Percentiles rank a stretch among this genome's conserved stretches.
Conservation (phyloP, 2,888 invertebrate genomes). For the Xestobium rufovillosum region DNA sequence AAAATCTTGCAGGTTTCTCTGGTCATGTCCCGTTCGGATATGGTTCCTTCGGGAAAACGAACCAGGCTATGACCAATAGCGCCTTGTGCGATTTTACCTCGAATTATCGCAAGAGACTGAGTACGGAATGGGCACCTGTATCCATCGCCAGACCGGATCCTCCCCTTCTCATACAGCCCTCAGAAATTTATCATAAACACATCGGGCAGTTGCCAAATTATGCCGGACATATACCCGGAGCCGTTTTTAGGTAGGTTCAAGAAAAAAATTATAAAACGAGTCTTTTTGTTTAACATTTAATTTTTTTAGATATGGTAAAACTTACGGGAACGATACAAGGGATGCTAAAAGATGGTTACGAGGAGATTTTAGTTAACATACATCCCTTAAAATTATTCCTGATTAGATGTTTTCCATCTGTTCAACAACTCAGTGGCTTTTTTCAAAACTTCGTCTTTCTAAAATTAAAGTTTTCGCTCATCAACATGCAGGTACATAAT, state of each 20-base stretch:
- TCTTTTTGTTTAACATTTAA: conserved; percentile 11
- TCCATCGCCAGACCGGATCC: conserved; percentile 48
- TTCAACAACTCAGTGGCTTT: conserved; percentile 7
- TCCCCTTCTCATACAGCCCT: conserved; percentile 44
- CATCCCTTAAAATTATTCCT: conserved; percentile 25
- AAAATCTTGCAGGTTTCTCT: conserved; percentile 48
- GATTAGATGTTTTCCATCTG: not conserved
- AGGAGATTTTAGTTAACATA: conserved; percentile 54
- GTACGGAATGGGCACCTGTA: conserved; percentile 69
- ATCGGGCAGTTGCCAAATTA: conserved; percentile 71
- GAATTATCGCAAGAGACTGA: conserved; percentile 62
- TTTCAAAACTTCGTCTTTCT: too few relatives aligned
- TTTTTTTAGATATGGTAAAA: conserved; percentile 59
- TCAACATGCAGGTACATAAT: too few relatives aligned
- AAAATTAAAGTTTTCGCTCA: too few relatives aligned
- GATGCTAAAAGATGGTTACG: conserved; percentile 69
- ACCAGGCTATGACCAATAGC: conserved; percentile 59
- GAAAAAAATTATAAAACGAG: conserved; percentile 7
- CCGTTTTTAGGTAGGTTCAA: conserved; percentile 53
- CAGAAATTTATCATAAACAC: conserved; percentile 65
- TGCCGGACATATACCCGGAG: conserved; percentile 70
- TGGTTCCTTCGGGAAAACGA: conserved; percentile 56
- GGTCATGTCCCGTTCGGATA: conserved; percentile 62
- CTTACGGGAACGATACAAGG: conserved; percentile 64
- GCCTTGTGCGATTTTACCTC: conserved; percentile 69